Evolutionary conservation across 2,888 invertebrate species (phyloP).

Genomic region (Eueremaeus valkanovi): DNA sequence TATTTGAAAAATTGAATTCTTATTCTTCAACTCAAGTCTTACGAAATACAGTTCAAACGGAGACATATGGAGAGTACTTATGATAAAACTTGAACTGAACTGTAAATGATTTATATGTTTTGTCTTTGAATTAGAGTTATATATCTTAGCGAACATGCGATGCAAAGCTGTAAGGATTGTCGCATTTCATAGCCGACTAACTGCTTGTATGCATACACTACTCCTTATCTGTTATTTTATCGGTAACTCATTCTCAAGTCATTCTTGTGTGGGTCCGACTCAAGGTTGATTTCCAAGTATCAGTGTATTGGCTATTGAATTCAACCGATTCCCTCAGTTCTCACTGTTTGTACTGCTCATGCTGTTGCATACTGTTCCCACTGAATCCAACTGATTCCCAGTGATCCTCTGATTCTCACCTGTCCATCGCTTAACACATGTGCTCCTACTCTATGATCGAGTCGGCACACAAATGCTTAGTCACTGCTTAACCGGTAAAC

Average conservation of each 20-base stretch:
- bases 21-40: slow-evolving; percentile 8
- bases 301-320: not conserved
- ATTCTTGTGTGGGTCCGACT: not conserved
- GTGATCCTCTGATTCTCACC: slow-evolving; percentile 33
- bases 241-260: not conserved
- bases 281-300: slow-evolving; percentile 21
- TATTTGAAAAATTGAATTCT: slow-evolving; percentile 10
- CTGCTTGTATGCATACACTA: not conserved
- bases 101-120: slow-evolving; percentile 1
- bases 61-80: not conserved
- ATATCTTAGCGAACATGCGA: not conserved
- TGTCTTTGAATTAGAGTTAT: not conserved
- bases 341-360: too few species aligned
- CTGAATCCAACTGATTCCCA: not conserved
- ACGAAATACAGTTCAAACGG: not conserved
- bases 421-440: slow-evolving; percentile 33
- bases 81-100: not conserved
- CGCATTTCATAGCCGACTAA: slow-evolving; percentile 23
- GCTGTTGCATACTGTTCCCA: too few species aligned
- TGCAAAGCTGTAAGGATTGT: not conserved
- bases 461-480: not conserved
- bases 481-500: slow-evolving; percentile 29
- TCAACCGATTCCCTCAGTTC: slow-evolving; percentile 29
- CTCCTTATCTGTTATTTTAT: slow-evolving; percentile 3
- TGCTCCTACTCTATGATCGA: not conserved